Conservation (phyloP, 92 coral and sea anemone species). For the Porites divaricata region DNA sequence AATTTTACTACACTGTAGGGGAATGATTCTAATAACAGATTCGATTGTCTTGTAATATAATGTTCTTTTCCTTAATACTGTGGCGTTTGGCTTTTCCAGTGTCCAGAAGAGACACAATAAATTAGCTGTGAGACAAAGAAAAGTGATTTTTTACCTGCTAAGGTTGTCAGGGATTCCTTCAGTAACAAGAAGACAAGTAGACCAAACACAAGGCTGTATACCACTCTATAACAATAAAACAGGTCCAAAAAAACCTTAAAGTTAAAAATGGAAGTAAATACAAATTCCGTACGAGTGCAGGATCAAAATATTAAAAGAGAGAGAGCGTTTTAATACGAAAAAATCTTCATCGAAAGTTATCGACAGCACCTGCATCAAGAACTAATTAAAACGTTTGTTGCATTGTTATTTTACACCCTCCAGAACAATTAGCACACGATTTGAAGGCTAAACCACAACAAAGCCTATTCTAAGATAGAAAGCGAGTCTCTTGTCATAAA, state of each 20-base stretch:
- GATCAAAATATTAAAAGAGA: no score
- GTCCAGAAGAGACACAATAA: not conserved
- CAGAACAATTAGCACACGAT: conserved; percentile 6
- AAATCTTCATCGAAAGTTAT: not conserved
- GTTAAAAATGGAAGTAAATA: not conserved
- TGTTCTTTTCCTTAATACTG: no score
- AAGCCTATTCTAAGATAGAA: not conserved
- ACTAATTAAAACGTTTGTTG: conserved; percentile 23
- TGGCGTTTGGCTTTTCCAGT: not conserved
- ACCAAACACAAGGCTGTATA: not conserved
- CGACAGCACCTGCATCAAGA: conserved; percentile 13
- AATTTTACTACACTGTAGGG: no score
- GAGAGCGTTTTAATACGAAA: not conserved
- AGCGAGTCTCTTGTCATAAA: not conserved
- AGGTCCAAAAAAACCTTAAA: not conserved
- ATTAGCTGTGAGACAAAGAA: not conserved
- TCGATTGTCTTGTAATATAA: no score
- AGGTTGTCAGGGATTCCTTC: not conserved
- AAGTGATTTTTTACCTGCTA: conserved; percentile 21
- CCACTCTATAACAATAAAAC: conserved; percentile 7
- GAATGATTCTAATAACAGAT: no score
- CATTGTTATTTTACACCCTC: conserved; percentile 15
- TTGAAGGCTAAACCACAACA: not conserved
- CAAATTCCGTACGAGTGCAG: not conserved
- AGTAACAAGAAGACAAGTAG: conserved; percentile 18